Percentiles rank a stretch among this genome's conserved stretches.
phyloP scores from a whole-genome alignment of 2,888 invertebrate genomes.

The Agriotes lineatus region DNA sequence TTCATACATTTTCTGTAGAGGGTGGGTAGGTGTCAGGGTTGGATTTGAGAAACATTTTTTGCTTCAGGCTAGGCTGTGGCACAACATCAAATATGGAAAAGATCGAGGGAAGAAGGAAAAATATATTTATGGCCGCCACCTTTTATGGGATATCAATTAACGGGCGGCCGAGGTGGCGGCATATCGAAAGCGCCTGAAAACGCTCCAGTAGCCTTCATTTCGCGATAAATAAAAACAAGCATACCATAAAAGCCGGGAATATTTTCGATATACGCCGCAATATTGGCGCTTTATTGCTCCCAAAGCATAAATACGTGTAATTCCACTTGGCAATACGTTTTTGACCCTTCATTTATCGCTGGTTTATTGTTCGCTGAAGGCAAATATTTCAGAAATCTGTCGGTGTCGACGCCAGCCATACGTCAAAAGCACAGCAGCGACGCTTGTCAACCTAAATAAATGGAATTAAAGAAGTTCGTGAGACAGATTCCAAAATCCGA shows the following conservation, averaged over 20 bases:
- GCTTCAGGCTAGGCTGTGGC: too few relatives aligned
- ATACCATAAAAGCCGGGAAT: conserved; percentile 8
- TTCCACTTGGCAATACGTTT: conserved; percentile 11
- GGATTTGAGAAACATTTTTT: too few relatives aligned
- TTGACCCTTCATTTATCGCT: conserved; percentile 1
- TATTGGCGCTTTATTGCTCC: conserved; percentile 20
- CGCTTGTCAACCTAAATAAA: not conserved
- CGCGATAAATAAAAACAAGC: conserved; percentile 7
- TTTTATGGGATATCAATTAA: conserved; percentile 10
- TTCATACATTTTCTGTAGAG: too few relatives aligned
- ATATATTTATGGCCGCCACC: not conserved
- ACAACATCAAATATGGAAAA: too few relatives aligned
- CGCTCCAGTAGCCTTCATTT: conserved; percentile 1
- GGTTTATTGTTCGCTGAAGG: conserved; percentile 13
- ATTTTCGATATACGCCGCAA: conserved; percentile 23
- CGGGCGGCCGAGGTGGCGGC: not conserved
- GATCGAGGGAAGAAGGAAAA: too few relatives aligned
- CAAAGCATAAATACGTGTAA: conserved; percentile 17
- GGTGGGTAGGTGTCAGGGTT: too few relatives aligned
- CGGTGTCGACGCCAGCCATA: not conserved
- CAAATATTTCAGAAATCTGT: conserved; percentile 12
- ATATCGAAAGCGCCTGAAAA: not conserved
- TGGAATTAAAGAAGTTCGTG: not conserved
- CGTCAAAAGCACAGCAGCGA: not conserved
- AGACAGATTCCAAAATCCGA: not conserved